Percentiles rank a stretch among this genome's conserved stretches.
Conservation (phyloP, 2,888 invertebrate species). For the Papilio protenor region DNA sequence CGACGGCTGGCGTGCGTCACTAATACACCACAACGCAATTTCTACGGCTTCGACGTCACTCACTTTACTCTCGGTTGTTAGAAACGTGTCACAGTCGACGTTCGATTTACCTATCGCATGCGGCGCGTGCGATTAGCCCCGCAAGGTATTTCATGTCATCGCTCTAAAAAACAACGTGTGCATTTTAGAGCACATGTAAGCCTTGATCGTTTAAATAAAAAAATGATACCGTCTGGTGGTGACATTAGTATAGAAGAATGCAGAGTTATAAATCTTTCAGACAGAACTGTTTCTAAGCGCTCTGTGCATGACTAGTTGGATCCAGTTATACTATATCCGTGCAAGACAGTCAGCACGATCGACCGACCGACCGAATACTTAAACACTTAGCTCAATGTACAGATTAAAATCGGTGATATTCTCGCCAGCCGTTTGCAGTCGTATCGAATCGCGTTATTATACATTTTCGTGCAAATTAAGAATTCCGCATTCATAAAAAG, state of each 20-base stretch:
- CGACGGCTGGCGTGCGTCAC: slow-evolving; percentile 72
- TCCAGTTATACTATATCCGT: slow-evolving; percentile 12
- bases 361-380: slow-evolving; percentile 2
- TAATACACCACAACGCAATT: slow-evolving; percentile 54
- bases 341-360: slow-evolving; percentile 7
- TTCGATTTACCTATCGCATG: slow-evolving; percentile 31
- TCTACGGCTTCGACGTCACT: slow-evolving; percentile 56
- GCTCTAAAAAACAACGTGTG: slow-evolving; percentile 18
- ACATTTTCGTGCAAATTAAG: slow-evolving; percentile 30
- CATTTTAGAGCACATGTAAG: slow-evolving; percentile 13
- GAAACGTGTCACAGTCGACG: slow-evolving; percentile 39
- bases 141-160: slow-evolving; percentile 23
- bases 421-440: slow-evolving; percentile 13
- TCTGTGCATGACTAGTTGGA: neutral
- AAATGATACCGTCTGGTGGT: neutral
- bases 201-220: neutral
- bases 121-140: slow-evolving; percentile 26
- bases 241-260: slow-evolving; percentile 9
- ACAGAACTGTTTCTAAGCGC: slow-evolving; percentile 3
- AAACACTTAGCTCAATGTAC: slow-evolving; percentile 13
- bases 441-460: slow-evolving; percentile 21
- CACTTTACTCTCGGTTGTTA: slow-evolving; percentile 44
- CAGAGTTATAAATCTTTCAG: slow-evolving; percentile 4
- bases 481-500: slow-evolving; percentile 34
- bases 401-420: slow-evolving; percentile 18